Evolutionary conservation across 2,888 invertebrate genomes (phyloP), one percentile per base, ranked within the genome.

Genomic region (Ophioninae sp.): DNA sequence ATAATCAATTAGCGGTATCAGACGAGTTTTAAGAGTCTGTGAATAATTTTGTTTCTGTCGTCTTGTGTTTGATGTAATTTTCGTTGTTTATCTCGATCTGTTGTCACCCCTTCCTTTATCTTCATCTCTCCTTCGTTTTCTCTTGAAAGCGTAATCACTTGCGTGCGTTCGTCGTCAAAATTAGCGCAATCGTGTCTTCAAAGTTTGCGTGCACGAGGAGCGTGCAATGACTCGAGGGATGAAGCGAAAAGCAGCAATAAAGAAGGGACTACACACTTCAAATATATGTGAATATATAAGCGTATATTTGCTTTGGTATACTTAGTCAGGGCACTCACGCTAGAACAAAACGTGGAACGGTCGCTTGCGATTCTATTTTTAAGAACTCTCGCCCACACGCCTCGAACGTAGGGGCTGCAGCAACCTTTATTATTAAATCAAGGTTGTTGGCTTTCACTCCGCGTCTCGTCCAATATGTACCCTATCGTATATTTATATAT

Each of bases 341-440:
- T 65, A 85, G 77, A 57, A 84, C 82, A 77, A 84, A 82, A 82
- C 82, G 84, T 73, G 67, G 72, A 73, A 77, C 69, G 79, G 50
- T 78, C 67, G 77, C 44, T 83, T 84, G 83, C 76, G 73, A 77
- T 81, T 83, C 81, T 85, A 85, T 84, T 80, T 84, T 84, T 81
- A 79, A 75, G 65, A 72, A 79, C 57, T 70, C 67, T 82, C 84
- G 84, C 81, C 82, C 79, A 85, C 84, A 84, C 84, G 76, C 81
- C 84, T 81, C 83, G 79, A 83, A 77, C 84, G 82, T 79, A 82
- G 86, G 83, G 85, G 85, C 87, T 80, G 87, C 87, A 88, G 87
- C 88, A 90, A 90, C 89, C 89, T 90, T 90, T 91, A 90, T 91
- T 91, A 90, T 90, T 89, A 89, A 91, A 91, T 91, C 90, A 91